Conservation (phyloP, 1,140 invertebrate genomes). For the Brachionus asplanchnoidis region DNA sequence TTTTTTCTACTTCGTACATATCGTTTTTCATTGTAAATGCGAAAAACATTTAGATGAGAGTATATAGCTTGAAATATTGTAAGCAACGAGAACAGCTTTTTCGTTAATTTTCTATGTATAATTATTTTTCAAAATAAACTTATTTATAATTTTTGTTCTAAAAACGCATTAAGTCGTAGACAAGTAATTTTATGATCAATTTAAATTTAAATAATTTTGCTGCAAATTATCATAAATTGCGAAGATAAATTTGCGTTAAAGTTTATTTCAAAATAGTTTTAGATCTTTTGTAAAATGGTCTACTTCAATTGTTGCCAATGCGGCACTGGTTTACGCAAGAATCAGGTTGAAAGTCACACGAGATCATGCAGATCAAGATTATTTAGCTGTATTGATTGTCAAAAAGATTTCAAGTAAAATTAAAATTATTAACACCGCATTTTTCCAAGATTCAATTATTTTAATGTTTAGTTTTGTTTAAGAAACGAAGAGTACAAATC, state of each 20-base stretch:
- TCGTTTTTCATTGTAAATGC: not conserved
- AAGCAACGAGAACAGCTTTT: not conserved
- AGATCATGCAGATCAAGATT: constrained; percentile 64
- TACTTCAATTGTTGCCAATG: constrained; percentile 85
- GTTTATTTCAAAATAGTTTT: not conserved
- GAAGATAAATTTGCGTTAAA: not conserved
- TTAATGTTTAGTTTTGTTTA: constrained; percentile 51
- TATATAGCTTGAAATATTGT: not conserved
- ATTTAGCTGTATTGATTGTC: constrained; percentile 89
- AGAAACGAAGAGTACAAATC: constrained; percentile 72
- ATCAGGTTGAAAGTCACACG: constrained; percentile 78
- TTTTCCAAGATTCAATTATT: not conserved
- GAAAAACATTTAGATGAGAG: not conserved
- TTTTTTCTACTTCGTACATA: not conserved
- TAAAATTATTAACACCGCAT: constrained; percentile 14
- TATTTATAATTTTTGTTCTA: not conserved
- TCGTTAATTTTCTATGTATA: not conserved
- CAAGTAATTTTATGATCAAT: not conserved
- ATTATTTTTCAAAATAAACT: not conserved
- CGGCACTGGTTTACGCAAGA: constrained; percentile 80
- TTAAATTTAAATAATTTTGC: too few species aligned
- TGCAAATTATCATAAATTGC: not conserved
- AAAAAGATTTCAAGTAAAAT: constrained; percentile 73
- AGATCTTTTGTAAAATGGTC: constrained; percentile 65
- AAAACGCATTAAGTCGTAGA: not conserved